These are phyloP conservation scores for Sebastolobus alascanus DNA, from an alignment of 2,797 vertebrate genomes.

Conservation along the genomic window DNA sequence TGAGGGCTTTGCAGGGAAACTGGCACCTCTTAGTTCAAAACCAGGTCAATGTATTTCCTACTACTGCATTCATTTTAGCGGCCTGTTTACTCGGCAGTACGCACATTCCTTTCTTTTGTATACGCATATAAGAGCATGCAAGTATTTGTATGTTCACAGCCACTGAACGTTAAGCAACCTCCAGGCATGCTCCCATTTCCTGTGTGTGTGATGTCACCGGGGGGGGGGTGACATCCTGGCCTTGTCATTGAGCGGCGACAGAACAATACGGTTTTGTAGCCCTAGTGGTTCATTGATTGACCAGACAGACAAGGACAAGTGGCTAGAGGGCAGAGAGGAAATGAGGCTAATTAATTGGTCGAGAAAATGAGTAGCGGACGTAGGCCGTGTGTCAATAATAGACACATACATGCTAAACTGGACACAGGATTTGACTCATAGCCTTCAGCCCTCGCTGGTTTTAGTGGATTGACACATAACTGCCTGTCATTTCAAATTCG, in stretches of 20 bases:
- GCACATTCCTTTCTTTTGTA: slow-evolving; percentile 22
- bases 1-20: not conserved
- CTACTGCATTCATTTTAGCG: slow-evolving; percentile 38
- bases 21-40: slow-evolving; percentile 34
- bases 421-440: not conserved
- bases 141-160: slow-evolving; percentile 33
- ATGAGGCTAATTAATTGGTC: slow-evolving; percentile 64
- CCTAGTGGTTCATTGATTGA: slow-evolving; percentile 61
- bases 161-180: slow-evolving; percentile 39
- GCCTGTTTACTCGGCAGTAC: slow-evolving; percentile 24
- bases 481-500: slow-evolving; percentile 17
- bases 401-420: not conserved
- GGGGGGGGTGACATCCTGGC: slow-evolving; percentile 52
- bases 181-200: slow-evolving; percentile 42
- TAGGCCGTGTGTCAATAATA: slow-evolving; percentile 22
- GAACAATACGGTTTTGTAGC: slow-evolving; percentile 40
- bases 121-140: not conserved
- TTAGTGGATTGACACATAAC: not conserved
- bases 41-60: slow-evolving; percentile 52
- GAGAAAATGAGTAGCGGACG: slow-evolving; percentile 43
- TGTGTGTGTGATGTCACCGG: slow-evolving; percentile 58
- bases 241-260: slow-evolving; percentile 14
- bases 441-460: not conserved
- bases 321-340: slow-evolving; percentile 49
- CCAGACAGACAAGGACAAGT: slow-evolving; percentile 24